These are phyloP conservation scores for Malurus melanocephalus DNA, from an alignment of 2,113 vertebrate genomes.

Conservation along the genomic window DNA sequence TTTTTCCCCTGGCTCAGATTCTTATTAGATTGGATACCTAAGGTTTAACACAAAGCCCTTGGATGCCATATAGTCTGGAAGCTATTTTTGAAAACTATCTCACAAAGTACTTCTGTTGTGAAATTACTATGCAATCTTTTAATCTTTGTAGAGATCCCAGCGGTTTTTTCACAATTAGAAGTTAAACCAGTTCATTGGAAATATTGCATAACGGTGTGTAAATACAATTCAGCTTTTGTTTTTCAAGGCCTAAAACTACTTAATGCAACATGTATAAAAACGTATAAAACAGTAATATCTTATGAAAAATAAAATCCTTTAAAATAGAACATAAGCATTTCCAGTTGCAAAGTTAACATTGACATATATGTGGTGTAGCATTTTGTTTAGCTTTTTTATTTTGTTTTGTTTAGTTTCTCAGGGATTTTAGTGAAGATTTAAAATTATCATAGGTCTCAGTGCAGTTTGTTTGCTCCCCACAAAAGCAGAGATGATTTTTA, in stretches of 20 bases:
- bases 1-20: not conserved
- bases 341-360: constrained; percentile 27
- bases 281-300: not conserved
- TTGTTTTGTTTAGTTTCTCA: not conserved
- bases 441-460: constrained; percentile 70
- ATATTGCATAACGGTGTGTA: not conserved
- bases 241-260: not conserved
- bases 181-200: not conserved
- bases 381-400: not conserved
- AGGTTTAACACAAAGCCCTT: not conserved
- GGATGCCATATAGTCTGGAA: not conserved
- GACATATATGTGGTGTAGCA: not conserved
- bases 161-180: constrained; percentile 1
- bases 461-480: constrained; percentile 78
- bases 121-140: constrained; percentile 10
- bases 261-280: not conserved
- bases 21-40: not conserved
- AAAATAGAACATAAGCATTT: not conserved
- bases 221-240: not conserved
- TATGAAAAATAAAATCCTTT: not conserved
- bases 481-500: constrained; percentile 83
- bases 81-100: not conserved
- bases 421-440: constrained; percentile 69
- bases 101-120: constrained; percentile 18
- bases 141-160: not conserved